Conservation (phyloP, 2,113 vertebrate species). For the Anoplopoma fimbria region DNA sequence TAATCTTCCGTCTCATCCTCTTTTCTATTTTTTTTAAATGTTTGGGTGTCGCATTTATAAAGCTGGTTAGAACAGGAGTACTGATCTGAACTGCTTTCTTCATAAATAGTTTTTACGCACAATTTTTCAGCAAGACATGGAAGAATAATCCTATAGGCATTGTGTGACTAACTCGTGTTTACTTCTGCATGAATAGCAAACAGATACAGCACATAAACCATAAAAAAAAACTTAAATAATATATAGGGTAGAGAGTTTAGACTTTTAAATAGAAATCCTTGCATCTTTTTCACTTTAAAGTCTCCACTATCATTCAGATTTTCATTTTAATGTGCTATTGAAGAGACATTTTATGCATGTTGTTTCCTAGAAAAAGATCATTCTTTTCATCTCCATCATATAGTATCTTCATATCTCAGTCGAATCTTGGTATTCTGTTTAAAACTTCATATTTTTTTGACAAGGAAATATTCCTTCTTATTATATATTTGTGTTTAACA, state of each 20-base stretch:
- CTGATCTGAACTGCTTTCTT: conserved; percentile 29
- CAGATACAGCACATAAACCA: neutral
- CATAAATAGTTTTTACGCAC: neutral
- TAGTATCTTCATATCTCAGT: no score
- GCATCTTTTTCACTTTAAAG: neutral
- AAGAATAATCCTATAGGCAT: no score
- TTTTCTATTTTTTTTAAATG: neutral
- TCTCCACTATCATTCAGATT: neutral
- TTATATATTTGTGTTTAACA: neutral
- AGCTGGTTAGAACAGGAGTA: conserved; percentile 49
- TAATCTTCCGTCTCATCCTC: conserved; percentile 17
- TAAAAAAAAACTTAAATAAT: no score
- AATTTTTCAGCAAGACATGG: no score
- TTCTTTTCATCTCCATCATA: neutral
- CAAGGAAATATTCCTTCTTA: no score
- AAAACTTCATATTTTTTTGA: no score
- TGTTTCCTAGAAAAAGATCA: neutral
- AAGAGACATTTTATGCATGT: neutral
- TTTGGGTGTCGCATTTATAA: conserved; percentile 46
- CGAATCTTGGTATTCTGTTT: neutral
- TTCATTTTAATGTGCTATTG: neutral
- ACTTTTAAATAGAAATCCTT: neutral
- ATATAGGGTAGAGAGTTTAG: no score
- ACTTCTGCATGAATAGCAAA: no score
- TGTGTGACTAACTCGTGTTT: no score